Conservation (phyloP, 1,140 invertebrate species). For the Propsilocerus akamusi region DNA sequence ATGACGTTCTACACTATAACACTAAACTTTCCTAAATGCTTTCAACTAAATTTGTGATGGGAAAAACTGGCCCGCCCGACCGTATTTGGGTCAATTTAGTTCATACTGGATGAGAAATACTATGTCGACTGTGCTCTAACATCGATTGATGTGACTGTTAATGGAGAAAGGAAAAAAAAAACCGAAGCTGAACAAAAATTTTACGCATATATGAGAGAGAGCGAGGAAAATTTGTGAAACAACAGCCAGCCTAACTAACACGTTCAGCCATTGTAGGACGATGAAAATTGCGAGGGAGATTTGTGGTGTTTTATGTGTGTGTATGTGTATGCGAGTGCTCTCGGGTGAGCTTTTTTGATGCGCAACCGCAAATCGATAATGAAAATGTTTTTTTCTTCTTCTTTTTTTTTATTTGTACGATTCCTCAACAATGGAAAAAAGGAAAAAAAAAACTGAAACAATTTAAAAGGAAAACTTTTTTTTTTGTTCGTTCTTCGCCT, state of each 20-base stretch:
- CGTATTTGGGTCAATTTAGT: not conserved
- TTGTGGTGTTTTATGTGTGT: not conserved
- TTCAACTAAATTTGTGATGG: too few relatives aligned
- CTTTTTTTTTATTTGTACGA: too few relatives aligned
- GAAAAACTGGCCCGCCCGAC: not conserved
- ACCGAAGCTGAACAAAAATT: not conserved
- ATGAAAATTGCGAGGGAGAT: not conserved
- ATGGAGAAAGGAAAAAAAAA: too few relatives aligned
- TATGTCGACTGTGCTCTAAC: not conserved
- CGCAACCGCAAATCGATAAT: slow-evolving; percentile 3
- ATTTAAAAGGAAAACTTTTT: not conserved
- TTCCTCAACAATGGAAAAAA: too few relatives aligned
- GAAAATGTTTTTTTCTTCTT: too few relatives aligned
- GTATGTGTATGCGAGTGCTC: not conserved
- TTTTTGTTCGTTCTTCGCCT: not conserved
- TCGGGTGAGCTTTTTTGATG: not conserved
- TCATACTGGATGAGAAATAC: not conserved
- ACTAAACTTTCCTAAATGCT: too few relatives aligned
- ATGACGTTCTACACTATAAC: too few relatives aligned
- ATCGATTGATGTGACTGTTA: slow-evolving; percentile 2
- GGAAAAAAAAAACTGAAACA: too few relatives aligned
- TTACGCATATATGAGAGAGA: not conserved
- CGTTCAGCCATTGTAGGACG: not conserved
- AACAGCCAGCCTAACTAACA: not conserved
- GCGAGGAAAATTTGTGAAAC: not conserved